Conservation (phyloP, 2,113 vertebrate species). For the Lamprotornis superbus region DNA sequence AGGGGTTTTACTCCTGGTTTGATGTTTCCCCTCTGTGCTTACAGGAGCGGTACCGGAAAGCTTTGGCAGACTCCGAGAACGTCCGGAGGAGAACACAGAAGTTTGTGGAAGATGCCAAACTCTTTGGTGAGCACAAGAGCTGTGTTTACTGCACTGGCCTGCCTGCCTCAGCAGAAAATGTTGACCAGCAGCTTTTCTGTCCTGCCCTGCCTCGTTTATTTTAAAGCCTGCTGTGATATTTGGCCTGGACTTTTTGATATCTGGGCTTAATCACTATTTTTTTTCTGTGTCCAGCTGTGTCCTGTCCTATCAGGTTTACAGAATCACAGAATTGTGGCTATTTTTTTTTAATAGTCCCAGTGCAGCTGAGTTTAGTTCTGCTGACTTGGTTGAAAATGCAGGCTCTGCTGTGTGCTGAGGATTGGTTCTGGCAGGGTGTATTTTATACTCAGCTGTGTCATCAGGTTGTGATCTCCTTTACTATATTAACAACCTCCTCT, state of each 20-base stretch:
- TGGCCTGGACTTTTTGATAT: neutral
- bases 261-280: neutral
- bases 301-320: neutral
- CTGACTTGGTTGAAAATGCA: neutral
- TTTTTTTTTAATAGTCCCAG: neutral
- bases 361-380: neutral
- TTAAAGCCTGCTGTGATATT: neutral
- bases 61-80: slow-evolving; percentile 79
- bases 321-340: neutral
- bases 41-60: slow-evolving; percentile 79
- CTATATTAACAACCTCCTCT: neutral
- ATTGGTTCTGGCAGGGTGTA: neutral
- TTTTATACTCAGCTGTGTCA: neutral
- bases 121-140: slow-evolving; percentile 78
- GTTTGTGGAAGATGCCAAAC: slow-evolving; percentile 88
- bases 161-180: neutral
- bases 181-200: neutral
- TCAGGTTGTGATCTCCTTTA: neutral
- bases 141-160: neutral
- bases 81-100: slow-evolving; percentile 83
- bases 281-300: neutral
- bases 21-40: neutral
- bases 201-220: neutral
- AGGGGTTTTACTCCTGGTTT: neutral
- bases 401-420: neutral